Percentiles rank a stretch among this genome's conserved stretches.
Evolutionary conservation across 1,140 invertebrate species (phyloP).

Genomic region (Drosophila teissieri): DNA sequence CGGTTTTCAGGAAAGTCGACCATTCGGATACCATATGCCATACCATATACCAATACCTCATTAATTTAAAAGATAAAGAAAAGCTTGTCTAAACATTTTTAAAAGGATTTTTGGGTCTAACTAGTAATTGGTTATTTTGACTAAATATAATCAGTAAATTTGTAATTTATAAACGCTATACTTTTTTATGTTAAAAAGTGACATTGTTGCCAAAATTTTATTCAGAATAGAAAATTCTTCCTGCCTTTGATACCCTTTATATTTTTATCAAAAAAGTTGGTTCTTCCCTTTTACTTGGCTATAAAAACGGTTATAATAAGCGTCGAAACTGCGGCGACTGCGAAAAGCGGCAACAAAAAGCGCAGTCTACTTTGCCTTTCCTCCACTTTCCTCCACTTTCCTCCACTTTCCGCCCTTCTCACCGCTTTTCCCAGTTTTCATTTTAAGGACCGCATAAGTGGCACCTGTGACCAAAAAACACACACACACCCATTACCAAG

Average conservation of each 20-base stretch:
- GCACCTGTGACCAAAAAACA: conserved; percentile 67
- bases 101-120: too few relatives aligned
- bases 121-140: too few relatives aligned
- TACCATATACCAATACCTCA: neutral
- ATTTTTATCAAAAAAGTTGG: conserved; percentile 32
- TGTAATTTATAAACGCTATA: too few relatives aligned
- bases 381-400: conserved; percentile 6
- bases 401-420: neutral
- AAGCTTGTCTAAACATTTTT: too few relatives aligned
- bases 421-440: neutral
- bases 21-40: neutral
- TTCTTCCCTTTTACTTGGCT: conserved; percentile 37
- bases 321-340: conserved; percentile 38
- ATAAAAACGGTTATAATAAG: conserved; percentile 76
- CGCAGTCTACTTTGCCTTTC: conserved; percentile 48
- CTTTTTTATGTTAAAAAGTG: too few relatives aligned
- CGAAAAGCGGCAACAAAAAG: conserved; percentile 43
- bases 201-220: neutral
- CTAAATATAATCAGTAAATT: too few relatives aligned
- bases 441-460: conserved; percentile 63
- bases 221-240: neutral
- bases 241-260: conserved; percentile 1
- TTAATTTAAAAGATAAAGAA: neutral
- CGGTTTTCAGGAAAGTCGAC: neutral
- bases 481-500: conserved; percentile 31